Base-by-base conservation (phyloP, 2,888 invertebrate species). In the Brachypalpus laphriformis region DNA sequence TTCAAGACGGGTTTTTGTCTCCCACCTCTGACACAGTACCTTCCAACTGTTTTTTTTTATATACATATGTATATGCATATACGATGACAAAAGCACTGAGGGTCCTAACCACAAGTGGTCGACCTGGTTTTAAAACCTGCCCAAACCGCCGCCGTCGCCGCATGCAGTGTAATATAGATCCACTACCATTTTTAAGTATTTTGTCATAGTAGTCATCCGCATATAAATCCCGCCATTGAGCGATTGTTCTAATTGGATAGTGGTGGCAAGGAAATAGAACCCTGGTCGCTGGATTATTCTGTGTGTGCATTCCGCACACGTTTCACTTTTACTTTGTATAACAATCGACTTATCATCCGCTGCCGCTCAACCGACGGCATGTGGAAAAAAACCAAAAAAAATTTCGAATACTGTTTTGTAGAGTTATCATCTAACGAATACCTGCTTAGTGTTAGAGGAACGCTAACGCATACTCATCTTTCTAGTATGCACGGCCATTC, bases 101-200 rank as follows among this genome's bases (percentile, higher is more conserved):
- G 42, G 22, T 51, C 61, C 37, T 54, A 75, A 71, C 86, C 86
- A 86, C 86, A 86, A 87, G 85, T 80, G 86, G 82, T 86, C 78
- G 87, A 86, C 86, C 87, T 76, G 80, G 72, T 86, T 87, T 76
- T 51, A 3, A 4, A 75, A 81, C 61, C 49, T 68, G 54, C 61
- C 61, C 75, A 59, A 54, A 68, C 61, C 81, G n/a, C n/a, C n/a
- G n/a, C n/a, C n/a, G n/a, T n/a, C 81, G 75, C 61, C 54, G 61
- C 72, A 80, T 75, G 37, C 54, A 66, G n/a, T 51, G 3, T 16
- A 51, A n/a, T 40, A 40, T 14, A 14, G n/a, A n/a, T n/a, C n/a
- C 11, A 37, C 11, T 3, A 40, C 6, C 11, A 34, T 49, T 68
- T 31, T 18, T 1, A n/a, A 4, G 40, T 51, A 37, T 54, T 68